Conservation (phyloP, 2,113 vertebrate genomes). For the Coreoperca whiteheadi region DNA sequence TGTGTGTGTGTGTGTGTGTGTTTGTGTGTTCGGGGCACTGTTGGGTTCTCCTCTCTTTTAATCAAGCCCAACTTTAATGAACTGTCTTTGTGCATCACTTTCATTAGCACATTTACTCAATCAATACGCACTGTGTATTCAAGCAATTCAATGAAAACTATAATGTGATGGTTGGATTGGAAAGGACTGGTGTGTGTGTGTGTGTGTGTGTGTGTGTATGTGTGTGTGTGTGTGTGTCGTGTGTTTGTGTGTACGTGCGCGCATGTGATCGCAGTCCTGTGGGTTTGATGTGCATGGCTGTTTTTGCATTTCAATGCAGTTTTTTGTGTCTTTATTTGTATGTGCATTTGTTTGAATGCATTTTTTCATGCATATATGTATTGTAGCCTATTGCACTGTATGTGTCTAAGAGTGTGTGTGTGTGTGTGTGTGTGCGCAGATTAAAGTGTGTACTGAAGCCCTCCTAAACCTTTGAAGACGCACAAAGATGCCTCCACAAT, state of each 20-base stretch:
- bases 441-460: neutral
- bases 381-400: neutral
- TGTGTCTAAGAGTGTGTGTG: neutral
- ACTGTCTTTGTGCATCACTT: conserved; percentile 84
- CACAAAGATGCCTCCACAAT: conserved; percentile 54
- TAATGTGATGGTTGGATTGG: conserved; percentile 66
- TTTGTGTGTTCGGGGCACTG: conserved; percentile 13
- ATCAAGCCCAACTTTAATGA: conserved; percentile 85
- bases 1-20: conserved; percentile 21
- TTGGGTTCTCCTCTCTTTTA: conserved; percentile 75
- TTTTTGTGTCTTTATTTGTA: conserved; percentile 9
- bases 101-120: conserved; percentile 85
- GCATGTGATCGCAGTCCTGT: neutral
- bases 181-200: conserved; percentile 27
- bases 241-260: neutral
- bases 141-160: conserved; percentile 78
- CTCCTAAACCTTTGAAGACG: conserved; percentile 31
- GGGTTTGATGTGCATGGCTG: neutral
- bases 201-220: conserved; percentile 34
- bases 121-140: conserved; percentile 84
- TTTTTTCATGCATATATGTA: neutral
- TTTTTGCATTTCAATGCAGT: conserved; percentile 8
- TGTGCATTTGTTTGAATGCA: neutral
- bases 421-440: neutral
- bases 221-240: conserved; percentile 3